Conservation (phyloP, 2,113 vertebrate genomes). For the Edolisoma coerulescens region DNA sequence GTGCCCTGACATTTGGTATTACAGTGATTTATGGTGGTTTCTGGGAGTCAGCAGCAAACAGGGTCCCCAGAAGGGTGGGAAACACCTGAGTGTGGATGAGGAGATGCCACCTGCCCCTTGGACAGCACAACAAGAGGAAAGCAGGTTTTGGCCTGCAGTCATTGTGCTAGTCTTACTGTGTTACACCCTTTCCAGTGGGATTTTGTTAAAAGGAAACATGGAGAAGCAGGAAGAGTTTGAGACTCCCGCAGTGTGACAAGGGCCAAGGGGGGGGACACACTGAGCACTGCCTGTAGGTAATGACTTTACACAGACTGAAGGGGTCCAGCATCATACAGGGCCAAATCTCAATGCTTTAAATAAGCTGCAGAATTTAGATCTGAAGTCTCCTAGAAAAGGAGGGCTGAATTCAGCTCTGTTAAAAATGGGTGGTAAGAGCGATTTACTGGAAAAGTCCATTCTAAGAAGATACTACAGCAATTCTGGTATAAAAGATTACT, state of each 20-base stretch:
- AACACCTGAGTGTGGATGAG: neutral
- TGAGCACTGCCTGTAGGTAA: neutral
- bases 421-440: neutral
- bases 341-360: neutral
- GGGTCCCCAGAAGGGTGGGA: neutral
- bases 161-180: rapidly evolving
- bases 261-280: neutral
- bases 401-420: neutral
- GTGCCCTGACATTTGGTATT: neutral
- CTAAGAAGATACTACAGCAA: neutral
- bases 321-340: neutral
- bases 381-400: neutral
- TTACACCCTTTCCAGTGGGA: neutral
- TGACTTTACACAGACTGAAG: neutral
- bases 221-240: neutral
- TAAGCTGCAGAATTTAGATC: neutral
- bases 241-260: neutral
- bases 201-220: neutral
- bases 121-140: neutral
- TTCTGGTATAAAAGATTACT: slow-evolving; percentile 16
- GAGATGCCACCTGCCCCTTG: neutral
- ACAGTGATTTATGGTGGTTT: neutral
- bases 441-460: neutral
- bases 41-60: neutral
- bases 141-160: neutral